These are phyloP conservation scores for Megastigmus dorsalis DNA, from an alignment of 2,888 invertebrate species.

Conservation along the genomic window DNA sequence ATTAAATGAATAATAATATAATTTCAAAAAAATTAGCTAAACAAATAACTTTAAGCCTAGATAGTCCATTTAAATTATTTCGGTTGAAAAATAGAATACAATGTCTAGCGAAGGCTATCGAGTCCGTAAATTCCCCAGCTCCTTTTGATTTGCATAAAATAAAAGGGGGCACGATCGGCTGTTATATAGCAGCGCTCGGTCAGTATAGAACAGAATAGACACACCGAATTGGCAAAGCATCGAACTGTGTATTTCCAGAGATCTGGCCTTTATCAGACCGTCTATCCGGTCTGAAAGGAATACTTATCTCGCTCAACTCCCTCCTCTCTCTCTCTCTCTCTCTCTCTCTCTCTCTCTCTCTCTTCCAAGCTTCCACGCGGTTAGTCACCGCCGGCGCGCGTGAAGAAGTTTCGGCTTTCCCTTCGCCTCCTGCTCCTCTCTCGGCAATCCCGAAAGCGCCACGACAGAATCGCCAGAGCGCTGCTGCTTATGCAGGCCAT, in stretches of 20 bases:
- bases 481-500: slow-evolving; percentile 61
- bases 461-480: slow-evolving; percentile 39
- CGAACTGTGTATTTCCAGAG: slow-evolving; percentile 29
- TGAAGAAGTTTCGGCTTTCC: slow-evolving; percentile 25
- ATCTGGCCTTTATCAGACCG: slow-evolving; percentile 45
- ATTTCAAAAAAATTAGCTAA: background rate
- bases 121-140: background rate
- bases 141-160: background rate
- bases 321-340: slow-evolving; percentile 49
- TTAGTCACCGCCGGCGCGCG: slow-evolving; percentile 41
- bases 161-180: background rate
- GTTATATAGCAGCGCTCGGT: background rate
- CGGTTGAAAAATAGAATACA: background rate
- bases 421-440: too few species aligned
- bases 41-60: too few species aligned
- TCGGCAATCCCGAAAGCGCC: background rate
- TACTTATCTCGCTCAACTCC: slow-evolving; percentile 43
- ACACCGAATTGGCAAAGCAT: slow-evolving; percentile 17
- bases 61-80: too few species aligned
- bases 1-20: background rate
- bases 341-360: slow-evolving; percentile 45
- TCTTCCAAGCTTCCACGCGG: slow-evolving; percentile 37
- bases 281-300: slow-evolving; percentile 57
- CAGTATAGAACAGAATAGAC: slow-evolving; percentile 9
- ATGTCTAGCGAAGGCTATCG: background rate